Base-by-base conservation (phyloP, 2,888 invertebrate genomes). In the Hydrotaea diabolus region DNA sequence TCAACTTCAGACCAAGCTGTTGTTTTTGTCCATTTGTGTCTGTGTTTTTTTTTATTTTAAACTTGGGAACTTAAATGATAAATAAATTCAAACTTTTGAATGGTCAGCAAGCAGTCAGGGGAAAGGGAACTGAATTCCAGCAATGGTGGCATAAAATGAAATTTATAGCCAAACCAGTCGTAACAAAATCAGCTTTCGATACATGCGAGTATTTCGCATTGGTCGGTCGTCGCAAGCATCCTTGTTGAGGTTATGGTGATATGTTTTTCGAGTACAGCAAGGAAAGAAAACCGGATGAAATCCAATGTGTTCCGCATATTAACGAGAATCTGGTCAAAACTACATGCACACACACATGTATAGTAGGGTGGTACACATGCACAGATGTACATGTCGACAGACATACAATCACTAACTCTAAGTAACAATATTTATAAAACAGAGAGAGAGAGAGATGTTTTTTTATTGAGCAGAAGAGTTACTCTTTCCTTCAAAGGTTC, bases 131-230 rank as follows among this genome's bases (percentile, higher is more conserved):
- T 19, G 36, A 71, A 77, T 64, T 71, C 49, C 66, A 76, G 77
- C 64, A 64, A 86, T 82, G 66, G 85, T 82, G 86, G 77, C 80
- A 85, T 87, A 87, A 86, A 87, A 83, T 82, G 78, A 83, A 88
- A 87, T 87, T 87, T 88, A 87, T 87, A 84, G 85, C 72, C 82
- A 86, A 83, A 85, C 81, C 78, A 86, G 85, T 87, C 83, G 75
- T 79, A 82, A 83, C 23, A 59, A 77, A 43, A 78, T 59, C 46
- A 39, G 66, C 19, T 66, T 23, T 36, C 8, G 36, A 36, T 36
- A 39, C 66, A 31, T 80, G 21, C 23, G 13, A 39, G 31, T 71
- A 43, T 55, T 43, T 31, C 36, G 36, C 8, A 26, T 26, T 57
- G 31, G 39, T 59, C 53, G 31, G 39, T 59, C 53, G 64, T 59